Conservation (phyloP, 2,888 invertebrate genomes). For the Agrochola litura region DNA sequence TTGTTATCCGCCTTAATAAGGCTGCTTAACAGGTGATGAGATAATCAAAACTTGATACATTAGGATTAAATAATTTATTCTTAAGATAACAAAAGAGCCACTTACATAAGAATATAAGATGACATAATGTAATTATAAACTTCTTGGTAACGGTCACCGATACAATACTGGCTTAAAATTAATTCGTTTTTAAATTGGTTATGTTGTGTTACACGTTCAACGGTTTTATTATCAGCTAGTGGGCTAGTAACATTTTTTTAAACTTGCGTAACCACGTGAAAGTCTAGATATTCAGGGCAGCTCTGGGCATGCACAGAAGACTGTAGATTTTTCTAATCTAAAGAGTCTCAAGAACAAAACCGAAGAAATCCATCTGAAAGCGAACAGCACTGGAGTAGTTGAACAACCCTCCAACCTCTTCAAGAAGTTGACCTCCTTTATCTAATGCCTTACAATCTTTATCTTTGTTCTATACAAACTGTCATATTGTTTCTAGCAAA, state of each 20-base stretch:
- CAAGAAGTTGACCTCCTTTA: slow-evolving; percentile 5
- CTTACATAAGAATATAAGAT: not conserved
- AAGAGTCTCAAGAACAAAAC: not conserved
- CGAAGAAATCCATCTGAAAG: slow-evolving; percentile 13
- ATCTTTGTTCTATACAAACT: not conserved
- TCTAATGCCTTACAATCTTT: not conserved
- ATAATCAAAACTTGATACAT: no score
- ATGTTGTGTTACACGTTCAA: not conserved
- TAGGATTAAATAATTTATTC: no score
- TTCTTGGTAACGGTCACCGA: not conserved
- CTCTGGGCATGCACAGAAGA: not conserved
- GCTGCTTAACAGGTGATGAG: no score
- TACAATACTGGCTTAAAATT: not conserved
- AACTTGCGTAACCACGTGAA: not conserved
- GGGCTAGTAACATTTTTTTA: not conserved
- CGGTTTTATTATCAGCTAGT: no score
- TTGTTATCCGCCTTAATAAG: no score
- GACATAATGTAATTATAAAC: not conserved
- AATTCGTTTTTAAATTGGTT: not conserved
- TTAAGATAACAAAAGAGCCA: not conserved
- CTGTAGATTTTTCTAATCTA: not conserved
- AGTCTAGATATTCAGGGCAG: not conserved
- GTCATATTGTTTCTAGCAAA: not conserved
- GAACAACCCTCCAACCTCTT: slow-evolving; percentile 8
- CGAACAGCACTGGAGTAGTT: not conserved